Evolutionary conservation across 2,888 invertebrate species (phyloP).

Genomic region (Hypselothyrea guttata): DNA sequence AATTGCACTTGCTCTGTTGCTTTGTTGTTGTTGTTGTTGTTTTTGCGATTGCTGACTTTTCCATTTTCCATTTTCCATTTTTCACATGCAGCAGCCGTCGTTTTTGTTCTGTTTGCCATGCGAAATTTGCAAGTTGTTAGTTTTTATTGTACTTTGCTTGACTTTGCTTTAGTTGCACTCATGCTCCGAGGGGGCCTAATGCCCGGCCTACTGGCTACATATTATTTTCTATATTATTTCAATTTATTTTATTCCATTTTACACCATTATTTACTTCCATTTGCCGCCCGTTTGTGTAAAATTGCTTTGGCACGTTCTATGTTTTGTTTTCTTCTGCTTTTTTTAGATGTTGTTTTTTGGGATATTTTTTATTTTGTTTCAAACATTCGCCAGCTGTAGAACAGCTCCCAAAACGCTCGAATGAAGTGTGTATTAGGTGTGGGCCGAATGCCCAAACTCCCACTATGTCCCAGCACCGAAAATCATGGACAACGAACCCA

Average conservation of each 20-base stretch:
- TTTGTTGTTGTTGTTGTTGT: constrained; percentile 28
- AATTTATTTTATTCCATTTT: constrained; percentile 28
- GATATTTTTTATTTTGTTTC: background rate
- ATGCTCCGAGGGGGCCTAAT: constrained; percentile 2
- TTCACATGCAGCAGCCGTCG: constrained; percentile 36
- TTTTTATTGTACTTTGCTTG: constrained; percentile 18
- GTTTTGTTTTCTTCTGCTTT: constrained; percentile 1
- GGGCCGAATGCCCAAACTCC: background rate
- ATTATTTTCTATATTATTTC: constrained; percentile 13
- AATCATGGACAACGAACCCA: background rate
- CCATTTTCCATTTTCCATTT: constrained; percentile 15
- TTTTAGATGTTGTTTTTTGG: background rate
- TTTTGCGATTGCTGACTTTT: constrained; percentile 38
- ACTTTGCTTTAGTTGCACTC: background rate
- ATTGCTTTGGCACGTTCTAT: constrained; percentile 37
- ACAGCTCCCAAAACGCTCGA: constrained; percentile 20
- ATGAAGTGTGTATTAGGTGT: constrained; percentile 38
- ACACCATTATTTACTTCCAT: constrained; percentile 9
- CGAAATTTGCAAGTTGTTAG: constrained; percentile 35
- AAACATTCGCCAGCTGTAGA: constrained; percentile 14
- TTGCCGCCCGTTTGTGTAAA: constrained; percentile 14
- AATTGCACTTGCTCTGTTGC: constrained; percentile 59
- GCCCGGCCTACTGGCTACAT: constrained; percentile 6
- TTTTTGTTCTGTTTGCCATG: constrained; percentile 21
- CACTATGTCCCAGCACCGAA: too few relatives aligned